Base-by-base conservation (phyloP, 2,888 invertebrate species). In the Cephus nigrinus region DNA sequence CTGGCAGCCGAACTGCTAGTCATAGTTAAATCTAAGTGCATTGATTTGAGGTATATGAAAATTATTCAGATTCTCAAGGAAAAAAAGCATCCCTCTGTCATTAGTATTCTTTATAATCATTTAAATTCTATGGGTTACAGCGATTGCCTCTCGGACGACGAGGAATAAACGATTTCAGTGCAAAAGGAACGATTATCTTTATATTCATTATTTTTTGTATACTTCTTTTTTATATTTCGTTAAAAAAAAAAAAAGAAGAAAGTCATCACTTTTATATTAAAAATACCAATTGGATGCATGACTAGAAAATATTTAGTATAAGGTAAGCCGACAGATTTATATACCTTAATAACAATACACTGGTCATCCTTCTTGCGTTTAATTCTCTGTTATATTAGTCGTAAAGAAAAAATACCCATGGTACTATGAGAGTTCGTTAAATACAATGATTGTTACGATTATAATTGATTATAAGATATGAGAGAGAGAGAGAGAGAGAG, bases 1-100 rank as follows among this genome's bases (percentile, higher is more conserved):
- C 11, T 84, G 68, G 84, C 84, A 11, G 78, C 81, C 73, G 68
- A 68, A 80, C 31, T 69, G 79, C 35, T 80, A 77, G 31, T n/a
- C n/a, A 12, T 30, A 3, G 11, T 12, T 68, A 31, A 55, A 35
- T 72, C 35, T 31, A 12, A 36, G n/a, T 12, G 69, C 36, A 31
- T 71, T 15, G 72, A 79, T 32, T 73, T 55, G 4, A 36, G 78
- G 31, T 75, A 75, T 34, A 33, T 35, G 11, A 72, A 73, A 30
- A 75, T 82, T 9, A 34, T 79, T 12, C 15, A 75, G 12, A 73
- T 55, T 23, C 75, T 84, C n/a, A 68, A 33, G 23, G 3, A 76
- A 33, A 32, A 69, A 1, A 32, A 32, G 35, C 73, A 82, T 78
- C 79, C 79, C 1, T 76, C 76, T 73, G 80, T 81, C 3, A 23